Percentiles rank a stretch among this genome's conserved stretches.
These are phyloP conservation scores for Thelaira solivaga DNA, from an alignment of 2,888 invertebrate species.

Conservation along the genomic window DNA sequence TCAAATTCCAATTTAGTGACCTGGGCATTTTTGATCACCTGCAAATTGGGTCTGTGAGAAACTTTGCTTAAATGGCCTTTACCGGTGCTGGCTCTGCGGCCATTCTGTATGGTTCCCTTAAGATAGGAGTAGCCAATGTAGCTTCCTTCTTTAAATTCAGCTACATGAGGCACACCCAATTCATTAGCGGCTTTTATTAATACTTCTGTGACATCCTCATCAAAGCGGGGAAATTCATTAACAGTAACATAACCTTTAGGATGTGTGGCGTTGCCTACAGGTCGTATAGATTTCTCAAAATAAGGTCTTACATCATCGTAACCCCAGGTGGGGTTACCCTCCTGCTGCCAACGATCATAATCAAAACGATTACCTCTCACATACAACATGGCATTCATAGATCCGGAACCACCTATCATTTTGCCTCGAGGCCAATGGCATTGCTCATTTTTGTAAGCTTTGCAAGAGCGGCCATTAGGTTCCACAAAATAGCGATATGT, in stretches of 20 bases:
- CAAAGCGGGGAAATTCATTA: conserved; percentile 70
- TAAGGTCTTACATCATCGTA: conserved; percentile 87
- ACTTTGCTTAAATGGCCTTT: conserved; percentile 82
- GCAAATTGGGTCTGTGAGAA: conserved; percentile 79
- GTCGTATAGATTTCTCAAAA: conserved; percentile 84
- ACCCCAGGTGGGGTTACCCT: conserved; percentile 83
- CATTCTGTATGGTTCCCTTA: conserved; percentile 79
- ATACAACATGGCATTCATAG: conserved; percentile 83
- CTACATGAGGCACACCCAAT: conserved; percentile 75
- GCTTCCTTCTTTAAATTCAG: conserved; percentile 74
- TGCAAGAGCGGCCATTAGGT: conserved; percentile 66
- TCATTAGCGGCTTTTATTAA: conserved; percentile 77
- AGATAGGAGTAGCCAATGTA: conserved; percentile 78
- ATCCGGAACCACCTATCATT: conserved; percentile 82
- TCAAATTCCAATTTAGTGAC: conserved; percentile 80
- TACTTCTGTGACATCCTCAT: conserved; percentile 64
- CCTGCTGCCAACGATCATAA: conserved; percentile 81
- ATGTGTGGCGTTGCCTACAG: conserved; percentile 65
- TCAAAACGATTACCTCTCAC: conserved; percentile 81
- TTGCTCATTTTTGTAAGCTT: conserved; percentile 66
- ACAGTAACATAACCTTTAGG: conserved; percentile 76
- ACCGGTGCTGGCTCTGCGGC: conserved; percentile 85
- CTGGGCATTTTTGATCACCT: conserved; percentile 79
- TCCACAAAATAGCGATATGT: conserved; percentile 71
- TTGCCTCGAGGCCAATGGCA: conserved; percentile 81